These are phyloP conservation scores for Brachyrhaphis roseni DNA, from an alignment of 2,797 vertebrate species.

Conservation along the genomic window DNA sequence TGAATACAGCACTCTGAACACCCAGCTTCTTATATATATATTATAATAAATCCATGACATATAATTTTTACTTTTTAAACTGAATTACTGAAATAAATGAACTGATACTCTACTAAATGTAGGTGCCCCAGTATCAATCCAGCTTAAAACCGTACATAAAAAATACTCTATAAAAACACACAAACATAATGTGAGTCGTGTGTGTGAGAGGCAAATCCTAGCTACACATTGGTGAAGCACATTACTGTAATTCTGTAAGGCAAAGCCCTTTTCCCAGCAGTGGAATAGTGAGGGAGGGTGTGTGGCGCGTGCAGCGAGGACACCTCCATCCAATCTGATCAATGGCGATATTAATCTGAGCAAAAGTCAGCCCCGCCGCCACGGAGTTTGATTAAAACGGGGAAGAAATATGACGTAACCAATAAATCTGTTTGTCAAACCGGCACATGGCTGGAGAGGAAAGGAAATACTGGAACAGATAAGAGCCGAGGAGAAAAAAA, in stretches of 20 bases:
- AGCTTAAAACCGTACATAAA: no score
- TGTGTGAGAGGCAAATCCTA: conserved; percentile 36
- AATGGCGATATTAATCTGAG: conserved; percentile 87
- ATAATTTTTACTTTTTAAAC: neutral
- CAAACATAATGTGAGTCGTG: conserved; percentile 19
- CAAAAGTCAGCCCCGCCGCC: conserved; percentile 78
- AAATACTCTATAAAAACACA: neutral
- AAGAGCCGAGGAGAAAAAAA: conserved; percentile 10
- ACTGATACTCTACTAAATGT: neutral
- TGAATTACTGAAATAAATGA: neutral
- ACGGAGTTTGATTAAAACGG: conserved; percentile 84
- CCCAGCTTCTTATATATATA: neutral
- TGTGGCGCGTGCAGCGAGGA: conserved; percentile 56
- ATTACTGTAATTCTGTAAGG: conserved; percentile 60
- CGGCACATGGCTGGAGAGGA: conserved; percentile 65
- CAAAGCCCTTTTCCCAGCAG: conserved; percentile 58
- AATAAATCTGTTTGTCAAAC: conserved; percentile 85
- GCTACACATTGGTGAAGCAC: conserved; percentile 32
- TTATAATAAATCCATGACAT: neutral
- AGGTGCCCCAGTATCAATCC: neutral
- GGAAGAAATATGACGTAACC: conserved; percentile 85
- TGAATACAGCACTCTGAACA: neutral
- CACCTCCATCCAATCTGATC: conserved; percentile 85
- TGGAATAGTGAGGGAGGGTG: conserved; percentile 34
- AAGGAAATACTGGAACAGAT: conserved; percentile 60